Conservation (phyloP, 2,113 vertebrate species). For the Mormyrus lacerda region DNA sequence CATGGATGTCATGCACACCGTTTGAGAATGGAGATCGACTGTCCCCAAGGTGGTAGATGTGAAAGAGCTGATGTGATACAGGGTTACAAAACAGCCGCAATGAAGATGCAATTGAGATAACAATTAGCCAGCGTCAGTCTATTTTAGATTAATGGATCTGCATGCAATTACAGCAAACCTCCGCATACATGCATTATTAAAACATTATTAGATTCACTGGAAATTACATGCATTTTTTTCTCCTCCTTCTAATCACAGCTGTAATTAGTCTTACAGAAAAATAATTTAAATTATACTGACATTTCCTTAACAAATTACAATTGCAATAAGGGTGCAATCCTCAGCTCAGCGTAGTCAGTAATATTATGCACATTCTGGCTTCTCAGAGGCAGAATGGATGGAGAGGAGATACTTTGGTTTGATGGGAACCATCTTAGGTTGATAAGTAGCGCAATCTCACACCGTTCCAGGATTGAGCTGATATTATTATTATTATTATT, state of each 20-base stretch:
- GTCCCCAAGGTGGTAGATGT: not conserved
- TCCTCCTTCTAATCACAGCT: conserved; percentile 3
- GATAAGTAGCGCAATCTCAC: not conserved
- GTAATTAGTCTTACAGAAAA: conserved; percentile 4
- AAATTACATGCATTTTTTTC: not conserved
- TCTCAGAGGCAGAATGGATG: not conserved
- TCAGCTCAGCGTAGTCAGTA: not conserved
- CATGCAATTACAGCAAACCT: not conserved
- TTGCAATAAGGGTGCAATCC: not conserved
- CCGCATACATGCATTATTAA: conserved; percentile 7
- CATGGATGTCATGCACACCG: not conserved
- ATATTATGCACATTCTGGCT: not conserved
- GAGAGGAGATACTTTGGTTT: not conserved
- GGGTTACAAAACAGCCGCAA: conserved; percentile 1
- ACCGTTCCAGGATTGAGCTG: not conserved
- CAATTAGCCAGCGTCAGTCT: conserved; percentile 1
- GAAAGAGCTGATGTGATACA: not conserved
- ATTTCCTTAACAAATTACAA: not conserved
- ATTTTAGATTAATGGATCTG: not conserved
- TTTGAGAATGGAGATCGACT: not conserved
- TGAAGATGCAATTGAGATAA: not conserved
- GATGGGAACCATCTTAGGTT: not conserved
- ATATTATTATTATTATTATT: not conserved
- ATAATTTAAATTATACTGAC: conserved; percentile 16
- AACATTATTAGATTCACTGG: conserved; percentile 2